A percentile compares a stretch with the other conserved stretches of the same genome.
Conservation (phyloP, 2,113 vertebrate species). For the Ophthalmolycus amberensis region DNA sequence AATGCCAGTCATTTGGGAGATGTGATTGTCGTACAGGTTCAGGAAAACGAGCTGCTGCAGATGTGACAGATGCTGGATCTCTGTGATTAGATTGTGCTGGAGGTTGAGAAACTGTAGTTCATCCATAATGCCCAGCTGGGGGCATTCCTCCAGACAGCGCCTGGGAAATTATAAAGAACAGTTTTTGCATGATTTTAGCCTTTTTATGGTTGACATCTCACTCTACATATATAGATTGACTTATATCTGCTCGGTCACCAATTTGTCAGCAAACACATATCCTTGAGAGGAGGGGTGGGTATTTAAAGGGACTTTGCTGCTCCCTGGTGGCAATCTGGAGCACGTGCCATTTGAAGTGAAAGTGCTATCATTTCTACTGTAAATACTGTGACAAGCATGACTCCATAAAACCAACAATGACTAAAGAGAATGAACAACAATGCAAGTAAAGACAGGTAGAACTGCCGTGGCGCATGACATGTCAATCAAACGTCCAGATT, state of each 20-base stretch:
- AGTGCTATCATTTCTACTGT: neutral
- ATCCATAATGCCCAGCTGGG: constrained; percentile 86
- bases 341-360: neutral
- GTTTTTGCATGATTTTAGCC: neutral
- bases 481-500: neutral
- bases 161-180: constrained; percentile 72
- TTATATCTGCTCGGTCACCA: neutral
- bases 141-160: constrained; percentile 88
- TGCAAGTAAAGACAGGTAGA: neutral
- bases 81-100: constrained; percentile 93
- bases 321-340: constrained; percentile 68
- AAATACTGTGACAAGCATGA: constrained; percentile 13
- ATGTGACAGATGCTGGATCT: constrained; percentile 89
- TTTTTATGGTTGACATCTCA: neutral
- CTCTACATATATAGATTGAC: neutral
- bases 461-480: neutral
- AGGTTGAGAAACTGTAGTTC: constrained; percentile 91
- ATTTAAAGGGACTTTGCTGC: constrained; percentile 73
- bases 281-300: too few species aligned
- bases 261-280: neutral
- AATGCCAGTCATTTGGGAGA: constrained; percentile 92
- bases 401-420: constrained; percentile 6
- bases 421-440: neutral
- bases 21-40: constrained; percentile 92
- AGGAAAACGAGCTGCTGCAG: constrained; percentile 91